A percentile compares a stretch with the other conserved stretches of the same genome.
Conservation (phyloP, 1,140 invertebrate species). For the Drusus annulatus region DNA sequence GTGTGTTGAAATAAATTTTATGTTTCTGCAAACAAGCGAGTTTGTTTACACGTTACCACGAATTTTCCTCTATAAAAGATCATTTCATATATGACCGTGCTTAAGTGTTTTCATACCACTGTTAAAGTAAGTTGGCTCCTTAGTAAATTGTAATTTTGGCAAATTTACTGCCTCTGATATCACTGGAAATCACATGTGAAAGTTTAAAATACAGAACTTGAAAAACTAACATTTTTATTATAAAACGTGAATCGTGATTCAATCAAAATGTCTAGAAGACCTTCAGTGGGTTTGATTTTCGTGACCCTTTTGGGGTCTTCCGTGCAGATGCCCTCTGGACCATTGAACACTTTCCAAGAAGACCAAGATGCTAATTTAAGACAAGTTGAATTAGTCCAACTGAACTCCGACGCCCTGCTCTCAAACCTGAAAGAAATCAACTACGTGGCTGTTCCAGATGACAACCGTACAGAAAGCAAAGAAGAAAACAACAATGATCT, state of each 20-base stretch:
- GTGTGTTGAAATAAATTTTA: neutral
- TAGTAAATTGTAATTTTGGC: too few species aligned
- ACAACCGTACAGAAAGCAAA: neutral
- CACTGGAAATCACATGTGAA: too few species aligned
- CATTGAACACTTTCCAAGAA: slow-evolving; percentile 20
- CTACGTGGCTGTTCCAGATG: neutral
- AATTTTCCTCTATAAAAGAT: neutral
- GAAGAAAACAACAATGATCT: too few species aligned
- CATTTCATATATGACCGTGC: neutral
- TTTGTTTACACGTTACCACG: neutral
- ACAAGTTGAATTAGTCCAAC: neutral
- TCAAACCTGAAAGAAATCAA: neutral
- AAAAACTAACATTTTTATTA: too few species aligned
- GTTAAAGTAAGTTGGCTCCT: neutral
- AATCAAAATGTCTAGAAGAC: too few species aligned
- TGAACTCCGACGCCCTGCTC: neutral
- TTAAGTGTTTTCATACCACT: neutral
- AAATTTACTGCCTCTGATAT: too few species aligned
- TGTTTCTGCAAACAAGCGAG: neutral
- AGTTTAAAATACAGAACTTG: too few species aligned
- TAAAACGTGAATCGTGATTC: too few species aligned
- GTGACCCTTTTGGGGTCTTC: neutral
- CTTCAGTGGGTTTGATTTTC: too few species aligned
- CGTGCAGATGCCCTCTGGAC: neutral
- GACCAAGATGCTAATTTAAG: neutral